Conservation (phyloP, 2,113 vertebrate species). For the Dicerorhinus sumatrensis region DNA sequence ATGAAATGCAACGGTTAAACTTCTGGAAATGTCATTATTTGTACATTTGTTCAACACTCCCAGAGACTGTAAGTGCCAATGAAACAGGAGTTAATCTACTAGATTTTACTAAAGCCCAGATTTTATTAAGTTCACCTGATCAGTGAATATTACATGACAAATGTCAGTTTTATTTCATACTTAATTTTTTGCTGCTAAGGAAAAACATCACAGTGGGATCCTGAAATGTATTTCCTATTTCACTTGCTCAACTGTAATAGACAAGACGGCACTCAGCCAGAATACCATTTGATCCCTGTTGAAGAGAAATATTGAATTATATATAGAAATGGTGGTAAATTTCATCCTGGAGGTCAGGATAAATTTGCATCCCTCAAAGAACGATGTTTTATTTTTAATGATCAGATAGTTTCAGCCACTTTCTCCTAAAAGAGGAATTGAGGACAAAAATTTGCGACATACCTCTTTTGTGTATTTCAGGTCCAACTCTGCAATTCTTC, state of each 20-base stretch:
- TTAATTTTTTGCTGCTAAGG: constrained; percentile 50
- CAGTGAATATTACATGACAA: constrained; percentile 38
- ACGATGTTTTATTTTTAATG: constrained; percentile 66
- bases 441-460: neutral
- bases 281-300: neutral
- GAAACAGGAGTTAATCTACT: constrained; percentile 57
- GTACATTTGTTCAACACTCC: neutral
- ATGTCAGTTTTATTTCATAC: constrained; percentile 50
- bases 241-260: constrained; percentile 6
- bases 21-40: constrained; percentile 58
- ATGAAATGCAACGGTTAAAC: constrained; percentile 63
- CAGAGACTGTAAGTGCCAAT: constrained; percentile 25
- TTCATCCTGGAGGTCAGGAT: constrained; percentile 40
- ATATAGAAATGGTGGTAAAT: neutral
- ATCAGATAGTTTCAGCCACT: neutral
- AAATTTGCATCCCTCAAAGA: constrained; percentile 35
- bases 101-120: constrained; percentile 62
- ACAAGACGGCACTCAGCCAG: neutral
- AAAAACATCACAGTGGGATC: neutral
- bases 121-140: constrained; percentile 63
- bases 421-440: constrained; percentile 57
- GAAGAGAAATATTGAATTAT: constrained; percentile 12
- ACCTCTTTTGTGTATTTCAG: constrained; percentile 50
- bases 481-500: constrained; percentile 32
- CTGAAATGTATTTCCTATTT: constrained; percentile 56